phyloP scores from a whole-genome alignment of 2,113 vertebrate genomes.

The Uropsilus gracilis region DNA sequence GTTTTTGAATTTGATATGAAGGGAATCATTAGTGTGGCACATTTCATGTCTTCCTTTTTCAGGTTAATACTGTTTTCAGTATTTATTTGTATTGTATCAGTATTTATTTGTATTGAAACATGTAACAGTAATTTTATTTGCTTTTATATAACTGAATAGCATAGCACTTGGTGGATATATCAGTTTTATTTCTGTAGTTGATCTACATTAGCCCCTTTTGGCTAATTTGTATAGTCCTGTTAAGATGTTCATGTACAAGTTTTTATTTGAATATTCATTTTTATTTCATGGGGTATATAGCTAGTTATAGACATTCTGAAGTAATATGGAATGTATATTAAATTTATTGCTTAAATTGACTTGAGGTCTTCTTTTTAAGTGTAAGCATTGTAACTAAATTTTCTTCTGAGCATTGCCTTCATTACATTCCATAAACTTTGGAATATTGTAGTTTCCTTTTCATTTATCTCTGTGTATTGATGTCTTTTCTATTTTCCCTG shows the following conservation, averaged over 20 bases:
- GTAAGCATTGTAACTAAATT: neutral
- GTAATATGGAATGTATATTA: neutral
- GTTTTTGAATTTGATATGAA: neutral
- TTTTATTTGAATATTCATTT: neutral
- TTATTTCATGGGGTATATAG: neutral
- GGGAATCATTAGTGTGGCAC: neutral
- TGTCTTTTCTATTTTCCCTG: neutral
- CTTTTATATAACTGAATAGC: too few species aligned
- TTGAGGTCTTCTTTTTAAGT: neutral
- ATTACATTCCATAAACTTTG: neutral
- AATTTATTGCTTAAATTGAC: neutral
- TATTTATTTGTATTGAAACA: neutral
- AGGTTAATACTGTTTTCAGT: neutral
- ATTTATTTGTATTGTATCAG: neutral
- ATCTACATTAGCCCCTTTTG: neutral
- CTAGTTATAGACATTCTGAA: neutral
- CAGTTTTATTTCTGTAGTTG: neutral
- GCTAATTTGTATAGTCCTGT: neutral
- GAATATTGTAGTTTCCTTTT: neutral
- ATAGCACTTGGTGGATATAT: too few species aligned
- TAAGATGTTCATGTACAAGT: neutral
- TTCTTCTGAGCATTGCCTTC: neutral
- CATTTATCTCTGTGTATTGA: neutral
- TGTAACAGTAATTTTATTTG: too few species aligned
- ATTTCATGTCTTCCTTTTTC: neutral